Evolutionary conservation across 2,797 vertebrate species (phyloP), one percentile per base, ranked within the genome.

Genomic region (Manis javanica): DNA sequence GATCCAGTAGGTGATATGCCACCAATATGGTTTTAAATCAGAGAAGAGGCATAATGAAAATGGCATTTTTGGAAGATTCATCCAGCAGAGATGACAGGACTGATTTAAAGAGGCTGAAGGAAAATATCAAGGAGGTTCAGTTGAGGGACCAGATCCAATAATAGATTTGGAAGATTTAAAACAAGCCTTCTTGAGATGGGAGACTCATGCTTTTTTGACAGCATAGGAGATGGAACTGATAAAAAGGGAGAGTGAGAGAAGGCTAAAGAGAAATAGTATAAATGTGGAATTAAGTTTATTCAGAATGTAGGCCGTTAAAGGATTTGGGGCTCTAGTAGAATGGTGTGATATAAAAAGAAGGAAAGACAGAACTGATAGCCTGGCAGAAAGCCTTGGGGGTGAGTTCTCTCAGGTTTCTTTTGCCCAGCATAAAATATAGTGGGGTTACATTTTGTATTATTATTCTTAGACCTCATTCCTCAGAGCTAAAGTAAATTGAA

Each of bases 401-500:
- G 21, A 64, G 13, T 91, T 91, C 69, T 89, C 26, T 46, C 46
- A 78, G 74, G 51, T 79, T 92, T 93, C 68, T 90, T 49, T 96
- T 85, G 66, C 63, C 31, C 31, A 87, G 18, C 24, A 53, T 81
- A 85, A 59, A 92, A 92, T 84, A 91, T 18, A 75, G 31, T 81
- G 31, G 31, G 42, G 49, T 93, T 90, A 92, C n/a, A 95, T 90
- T 91, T 93, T 86, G 37, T 91, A 81, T 89, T 96, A 81, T 93
- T 95, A 49, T 87, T 95, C 78, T 66, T 87, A 95, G 90, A 51
- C 53, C 37, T 94, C 74, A 75, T 94, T 92, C 64, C 75, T 96
- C 82, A 96, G 84, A 97, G 86, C 74, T 94, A 91, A 95, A 94
- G 94, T 89, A 97, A 94, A 97, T 84, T 95, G 92, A 96, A 97